Evolutionary conservation across 2,113 vertebrate species (phyloP).

Genomic region (Nymphicus hollandicus): DNA sequence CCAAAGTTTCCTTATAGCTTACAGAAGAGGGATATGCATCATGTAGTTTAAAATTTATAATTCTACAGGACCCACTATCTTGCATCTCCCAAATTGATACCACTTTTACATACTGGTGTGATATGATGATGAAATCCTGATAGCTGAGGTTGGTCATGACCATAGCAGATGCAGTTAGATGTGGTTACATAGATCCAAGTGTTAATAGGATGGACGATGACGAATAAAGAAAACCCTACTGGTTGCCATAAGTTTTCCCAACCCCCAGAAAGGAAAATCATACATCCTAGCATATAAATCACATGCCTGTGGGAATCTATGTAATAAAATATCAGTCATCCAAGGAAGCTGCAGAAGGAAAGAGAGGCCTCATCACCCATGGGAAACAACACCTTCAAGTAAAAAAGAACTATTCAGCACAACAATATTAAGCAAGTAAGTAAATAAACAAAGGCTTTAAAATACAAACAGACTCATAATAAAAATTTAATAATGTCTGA

Average conservation of each 20-base stretch:
- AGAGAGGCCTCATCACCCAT: slow-evolving; percentile 41
- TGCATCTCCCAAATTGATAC: neutral
- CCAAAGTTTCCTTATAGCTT: neutral
- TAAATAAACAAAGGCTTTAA: neutral
- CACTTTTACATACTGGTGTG: neutral
- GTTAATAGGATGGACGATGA: slow-evolving; percentile 24
- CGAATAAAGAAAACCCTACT: slow-evolving; percentile 40
- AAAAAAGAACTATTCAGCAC: slow-evolving; percentile 48
- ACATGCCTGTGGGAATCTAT: slow-evolving; percentile 61
- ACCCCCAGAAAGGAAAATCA: neutral
- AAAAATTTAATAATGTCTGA: neutral
- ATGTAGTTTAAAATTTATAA: neutral
- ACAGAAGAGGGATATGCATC: neutral
- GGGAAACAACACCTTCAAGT: slow-evolving; percentile 61
- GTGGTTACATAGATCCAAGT: neutral
- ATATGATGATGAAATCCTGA: slow-evolving; percentile 59
- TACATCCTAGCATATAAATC: slow-evolving; percentile 26
- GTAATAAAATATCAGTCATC: slow-evolving; percentile 66
- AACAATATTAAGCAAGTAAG: neutral
- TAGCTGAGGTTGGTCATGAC: neutral
- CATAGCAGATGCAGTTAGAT: slow-evolving; percentile 60
- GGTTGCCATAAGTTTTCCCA: neutral
- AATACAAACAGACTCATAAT: neutral
- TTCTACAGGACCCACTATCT: neutral
- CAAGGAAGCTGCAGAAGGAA: slow-evolving; percentile 54